These are phyloP conservation scores for Cloeon dipterum DNA, from an alignment of 2,888 invertebrate species.

Conservation along the genomic window DNA sequence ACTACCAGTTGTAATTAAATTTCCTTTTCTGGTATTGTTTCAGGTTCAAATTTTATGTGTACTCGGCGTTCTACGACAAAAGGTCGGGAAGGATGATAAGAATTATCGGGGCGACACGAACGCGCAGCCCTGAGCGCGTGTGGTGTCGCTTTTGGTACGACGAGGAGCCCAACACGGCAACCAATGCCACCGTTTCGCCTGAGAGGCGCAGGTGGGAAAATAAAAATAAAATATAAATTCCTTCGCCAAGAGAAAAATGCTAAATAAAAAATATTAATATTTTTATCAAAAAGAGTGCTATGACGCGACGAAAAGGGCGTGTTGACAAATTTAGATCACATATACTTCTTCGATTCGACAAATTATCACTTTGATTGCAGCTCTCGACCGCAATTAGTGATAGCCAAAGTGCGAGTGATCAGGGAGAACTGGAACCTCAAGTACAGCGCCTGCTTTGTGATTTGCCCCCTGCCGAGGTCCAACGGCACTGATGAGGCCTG, in stretches of 20 bases:
- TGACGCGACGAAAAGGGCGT: no score
- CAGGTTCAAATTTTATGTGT: constrained; percentile 76
- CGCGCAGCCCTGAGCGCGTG: constrained; percentile 58
- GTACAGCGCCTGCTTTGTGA: constrained; percentile 73
- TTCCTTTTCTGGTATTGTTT: constrained; percentile 11
- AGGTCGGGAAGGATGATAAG: constrained; percentile 34
- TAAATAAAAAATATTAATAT: no score
- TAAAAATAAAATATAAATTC: no score
- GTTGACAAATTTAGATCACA: no score
- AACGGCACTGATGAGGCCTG: constrained; percentile 6
- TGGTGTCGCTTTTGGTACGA: constrained; percentile 57
- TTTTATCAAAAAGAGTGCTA: no score
- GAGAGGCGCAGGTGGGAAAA: neutral
- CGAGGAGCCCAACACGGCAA: neutral
- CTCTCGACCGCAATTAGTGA: constrained; percentile 19
- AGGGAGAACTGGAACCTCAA: constrained; percentile 85
- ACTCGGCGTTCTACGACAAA: constrained; percentile 71
- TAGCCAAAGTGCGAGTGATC: constrained; percentile 56
- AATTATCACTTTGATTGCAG: no score
- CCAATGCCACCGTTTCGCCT: constrained; percentile 6
- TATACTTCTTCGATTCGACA: no score
- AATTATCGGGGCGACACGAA: constrained; percentile 72
- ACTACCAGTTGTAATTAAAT: neutral
- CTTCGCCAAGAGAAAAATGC: no score
- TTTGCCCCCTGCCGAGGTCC: constrained; percentile 43